A percentile compares a stretch with the other conserved stretches of the same genome.
Conservation (phyloP, 2,797 vertebrate genomes). For the Parambassis ranga region DNA sequence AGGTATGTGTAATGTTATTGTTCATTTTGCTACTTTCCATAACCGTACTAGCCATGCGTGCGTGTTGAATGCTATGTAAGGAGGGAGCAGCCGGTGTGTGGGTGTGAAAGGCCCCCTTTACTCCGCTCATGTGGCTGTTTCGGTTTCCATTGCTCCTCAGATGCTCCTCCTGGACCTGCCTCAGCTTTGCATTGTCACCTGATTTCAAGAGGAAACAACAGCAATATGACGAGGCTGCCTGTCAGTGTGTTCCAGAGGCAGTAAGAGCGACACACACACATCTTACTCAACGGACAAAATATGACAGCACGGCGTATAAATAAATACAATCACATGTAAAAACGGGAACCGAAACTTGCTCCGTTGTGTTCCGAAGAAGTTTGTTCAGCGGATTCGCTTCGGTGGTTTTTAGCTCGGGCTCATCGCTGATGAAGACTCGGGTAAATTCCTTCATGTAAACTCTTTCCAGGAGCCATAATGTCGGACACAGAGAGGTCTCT, state of each 20-base stretch:
- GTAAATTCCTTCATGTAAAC: not conserved
- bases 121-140: not conserved
- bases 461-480: constrained; percentile 34
- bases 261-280: no score
- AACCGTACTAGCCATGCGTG: not conserved
- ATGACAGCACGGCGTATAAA: accelerated
- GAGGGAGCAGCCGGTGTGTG: no score
- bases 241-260: no score
- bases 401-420: no score
- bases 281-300: not conserved
- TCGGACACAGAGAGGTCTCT: constrained; percentile 55
- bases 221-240: no score
- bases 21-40: not conserved
- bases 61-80: not conserved
- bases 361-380: no score
- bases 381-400: not conserved
- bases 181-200: constrained; percentile 8
- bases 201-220: constrained; percentile 9
- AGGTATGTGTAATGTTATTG: accelerated
- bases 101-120: accelerated
- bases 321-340: no score
- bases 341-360: not conserved
- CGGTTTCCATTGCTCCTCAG: not conserved
- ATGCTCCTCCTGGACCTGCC: not conserved
- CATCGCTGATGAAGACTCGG: not conserved